Base-by-base conservation (phyloP, 2,113 vertebrate genomes). In the Lamprologus tigripictilis region DNA sequence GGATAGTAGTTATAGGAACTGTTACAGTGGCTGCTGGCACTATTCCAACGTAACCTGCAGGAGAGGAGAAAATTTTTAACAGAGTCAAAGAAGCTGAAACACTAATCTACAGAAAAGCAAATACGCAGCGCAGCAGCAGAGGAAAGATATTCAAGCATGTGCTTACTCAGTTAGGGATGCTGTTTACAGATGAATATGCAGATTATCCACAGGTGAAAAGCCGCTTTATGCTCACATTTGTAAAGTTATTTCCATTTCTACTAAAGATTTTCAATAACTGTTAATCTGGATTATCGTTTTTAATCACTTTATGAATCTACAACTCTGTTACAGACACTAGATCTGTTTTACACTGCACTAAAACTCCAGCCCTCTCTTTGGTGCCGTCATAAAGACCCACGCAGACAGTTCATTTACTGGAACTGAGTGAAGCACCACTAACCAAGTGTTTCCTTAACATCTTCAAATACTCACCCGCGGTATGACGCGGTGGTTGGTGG, bases 401-500 rank as follows among this genome's bases (percentile, higher is more conserved):
- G 2, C 26, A n/a, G 23, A n/a, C 17, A 78, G 47, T 51, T 33
- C 10, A 78, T 78, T 78, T 78, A 31, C 16, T 49, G 42, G 26
- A 31, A 78, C 6, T 76, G 23, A 28, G 42, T 49, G 16, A 76
- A 49, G 42, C 71, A 12, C 42, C 14, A 28, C 6, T 80, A 55
- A 35, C 13, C n/a, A 26, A 21, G 17, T 61, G 54, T 13, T 47
- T 61, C 40, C 55, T 19, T 12, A 49, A 51, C 9, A 12, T 78
- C 45, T 51, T 66, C 12, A 28, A 31, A 76, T 13, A 51, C 93
- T 6, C 97, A 97, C 98, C 98, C 97, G 35, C 96, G 97, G 88
- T 97, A 98, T 4, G 97, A 61, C 5, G 83, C 89, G 2, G 96
- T 81, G 45, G 96, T 85, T 0, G 97, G 86, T 82, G 96, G 97